Evolutionary conservation across 2,888 invertebrate genomes (phyloP).

Genomic region (Diploptera punctata): DNA sequence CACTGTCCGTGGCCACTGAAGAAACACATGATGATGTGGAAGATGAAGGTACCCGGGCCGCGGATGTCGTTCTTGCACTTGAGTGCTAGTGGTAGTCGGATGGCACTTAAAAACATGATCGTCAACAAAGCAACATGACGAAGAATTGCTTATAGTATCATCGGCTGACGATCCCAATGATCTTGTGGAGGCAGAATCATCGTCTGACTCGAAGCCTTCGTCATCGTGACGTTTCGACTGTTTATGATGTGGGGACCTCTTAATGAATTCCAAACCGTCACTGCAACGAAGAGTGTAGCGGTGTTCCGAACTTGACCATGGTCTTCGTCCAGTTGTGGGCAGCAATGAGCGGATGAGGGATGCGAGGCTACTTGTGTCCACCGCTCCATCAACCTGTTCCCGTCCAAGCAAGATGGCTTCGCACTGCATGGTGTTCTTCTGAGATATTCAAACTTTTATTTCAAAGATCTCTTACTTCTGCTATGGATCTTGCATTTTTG

Average conservation of each 20-base stretch:
- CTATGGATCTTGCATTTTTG: too few relatives aligned
- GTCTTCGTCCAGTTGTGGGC: constrained; percentile 3
- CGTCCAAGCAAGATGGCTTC: constrained; percentile 46
- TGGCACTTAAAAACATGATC: constrained; percentile 43
- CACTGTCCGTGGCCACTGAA: constrained; percentile 46
- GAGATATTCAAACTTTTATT: too few relatives aligned
- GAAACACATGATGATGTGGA: constrained; percentile 30
- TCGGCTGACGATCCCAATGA: constrained; percentile 40
- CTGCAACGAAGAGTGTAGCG: constrained; percentile 36
- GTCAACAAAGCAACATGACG: constrained; percentile 43
- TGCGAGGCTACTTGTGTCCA: constrained; percentile 45
- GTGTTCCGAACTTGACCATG: background rate
- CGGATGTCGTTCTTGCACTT: constrained; percentile 22
- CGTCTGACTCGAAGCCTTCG: constrained; percentile 60
- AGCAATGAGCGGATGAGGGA: constrained; percentile 43
- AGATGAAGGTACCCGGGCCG: constrained; percentile 31
- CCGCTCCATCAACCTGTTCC: constrained; percentile 45
- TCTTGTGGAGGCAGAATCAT: constrained; percentile 48
- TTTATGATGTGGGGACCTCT: background rate
- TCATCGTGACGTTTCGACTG: constrained; percentile 47
- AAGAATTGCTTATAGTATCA: constrained; percentile 44
- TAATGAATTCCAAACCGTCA: constrained; percentile 33
- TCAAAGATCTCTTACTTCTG: too few relatives aligned
- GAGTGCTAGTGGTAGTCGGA: constrained; percentile 29
- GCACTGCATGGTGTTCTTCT: constrained; percentile 44